Evolutionary conservation across 2,113 vertebrate species (phyloP).

Genomic region (Oryzias javanicus): DNA sequence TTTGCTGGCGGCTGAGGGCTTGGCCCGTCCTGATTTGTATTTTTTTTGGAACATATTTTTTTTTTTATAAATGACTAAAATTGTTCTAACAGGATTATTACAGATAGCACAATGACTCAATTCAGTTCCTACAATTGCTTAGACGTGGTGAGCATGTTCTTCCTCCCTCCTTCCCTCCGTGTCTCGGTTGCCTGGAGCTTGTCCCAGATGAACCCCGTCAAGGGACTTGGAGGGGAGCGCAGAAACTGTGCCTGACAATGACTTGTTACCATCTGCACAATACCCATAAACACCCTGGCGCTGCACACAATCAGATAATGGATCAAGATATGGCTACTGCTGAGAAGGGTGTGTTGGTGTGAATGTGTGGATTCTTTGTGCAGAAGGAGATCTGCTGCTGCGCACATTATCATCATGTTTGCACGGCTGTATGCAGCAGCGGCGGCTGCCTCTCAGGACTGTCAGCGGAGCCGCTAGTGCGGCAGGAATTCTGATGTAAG

Average conservation of each 20-base stretch:
- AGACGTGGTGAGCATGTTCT: slow-evolving; percentile 17
- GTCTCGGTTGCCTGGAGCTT: slow-evolving; percentile 51
- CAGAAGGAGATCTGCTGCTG: slow-evolving; percentile 57
- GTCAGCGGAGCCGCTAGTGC: slow-evolving; percentile 23
- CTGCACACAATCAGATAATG: slow-evolving; percentile 55
- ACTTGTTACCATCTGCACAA: slow-evolving; percentile 67
- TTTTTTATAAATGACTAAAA: not conserved
- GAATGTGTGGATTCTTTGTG: slow-evolving; percentile 28
- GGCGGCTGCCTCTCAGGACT: slow-evolving; percentile 12
- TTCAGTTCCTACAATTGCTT: not conserved
- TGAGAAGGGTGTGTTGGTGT: slow-evolving; percentile 30
- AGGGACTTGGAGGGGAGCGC: slow-evolving; percentile 30
- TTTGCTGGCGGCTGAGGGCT: slow-evolving; percentile 2
- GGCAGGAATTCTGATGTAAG: slow-evolving; percentile 42
- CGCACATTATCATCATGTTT: slow-evolving; percentile 65
- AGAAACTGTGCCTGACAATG: slow-evolving; percentile 45
- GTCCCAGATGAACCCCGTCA: slow-evolving; percentile 55
- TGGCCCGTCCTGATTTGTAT: slow-evolving; percentile 4
- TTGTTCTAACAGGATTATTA: not conserved
- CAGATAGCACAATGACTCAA: not conserved
- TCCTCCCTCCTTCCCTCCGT: slow-evolving; percentile 11
- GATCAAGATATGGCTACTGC: slow-evolving; percentile 47
- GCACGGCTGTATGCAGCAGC: slow-evolving; percentile 37
- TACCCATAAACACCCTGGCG: slow-evolving; percentile 62
- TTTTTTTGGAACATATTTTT: not conserved